Percentiles rank a stretch among this genome's conserved stretches.
Conservation (phyloP, 2,797 vertebrate genomes). For the Pachyuromys duprasi region DNA sequence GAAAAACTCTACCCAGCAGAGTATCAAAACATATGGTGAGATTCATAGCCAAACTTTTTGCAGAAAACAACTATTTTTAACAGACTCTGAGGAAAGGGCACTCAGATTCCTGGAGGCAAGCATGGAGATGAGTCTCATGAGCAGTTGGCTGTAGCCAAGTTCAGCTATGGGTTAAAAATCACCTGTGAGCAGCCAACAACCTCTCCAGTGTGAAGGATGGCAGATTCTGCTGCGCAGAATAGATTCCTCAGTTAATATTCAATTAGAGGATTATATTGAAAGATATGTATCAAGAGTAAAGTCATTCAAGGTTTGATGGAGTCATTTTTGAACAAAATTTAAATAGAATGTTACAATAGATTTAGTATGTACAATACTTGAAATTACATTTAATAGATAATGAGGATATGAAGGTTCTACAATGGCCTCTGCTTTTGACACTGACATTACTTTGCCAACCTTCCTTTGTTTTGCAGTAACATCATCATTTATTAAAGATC, state of each 20-base stretch:
- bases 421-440: background rate
- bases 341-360: conserved; percentile 36
- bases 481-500: background rate
- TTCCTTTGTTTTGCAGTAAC: conserved; percentile 34
- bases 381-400: background rate
- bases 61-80: background rate
- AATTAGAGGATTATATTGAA: background rate
- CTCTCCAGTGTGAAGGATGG: background rate
- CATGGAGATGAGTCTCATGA: background rate
- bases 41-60: too few relatives aligned
- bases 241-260: background rate
- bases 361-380: background rate
- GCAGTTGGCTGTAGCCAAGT: background rate
- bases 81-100: background rate
- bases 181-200: background rate
- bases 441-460: background rate
- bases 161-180: background rate
- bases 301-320: background rate
- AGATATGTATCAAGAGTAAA: conserved; percentile 49
- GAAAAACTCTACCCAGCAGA: too few relatives aligned
- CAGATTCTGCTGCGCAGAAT: background rate
- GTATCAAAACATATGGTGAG: too few relatives aligned
- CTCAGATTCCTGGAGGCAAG: background rate
- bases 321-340: background rate
- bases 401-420: background rate